Conservation (phyloP, 2,797 vertebrate species). For the Anas georgica region DNA sequence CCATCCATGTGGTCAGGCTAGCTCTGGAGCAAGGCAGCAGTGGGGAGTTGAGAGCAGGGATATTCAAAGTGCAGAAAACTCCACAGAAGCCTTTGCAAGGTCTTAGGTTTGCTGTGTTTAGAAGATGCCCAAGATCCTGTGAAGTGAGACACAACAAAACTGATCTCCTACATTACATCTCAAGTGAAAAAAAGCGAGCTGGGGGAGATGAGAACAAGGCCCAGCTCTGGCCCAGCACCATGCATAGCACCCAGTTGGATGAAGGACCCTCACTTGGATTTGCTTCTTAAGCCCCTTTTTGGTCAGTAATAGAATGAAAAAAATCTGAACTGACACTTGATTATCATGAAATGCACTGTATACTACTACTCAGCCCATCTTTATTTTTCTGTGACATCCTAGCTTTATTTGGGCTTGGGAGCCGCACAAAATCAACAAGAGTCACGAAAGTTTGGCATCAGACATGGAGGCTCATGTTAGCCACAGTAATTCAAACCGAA, state of each 20-base stretch:
- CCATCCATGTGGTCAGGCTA: neutral
- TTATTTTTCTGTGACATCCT: neutral
- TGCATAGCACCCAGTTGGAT: accelerated
- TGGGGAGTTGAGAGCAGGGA: neutral
- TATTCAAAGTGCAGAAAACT: neutral
- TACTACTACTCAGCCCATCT: neutral
- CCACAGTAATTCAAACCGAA: neutral
- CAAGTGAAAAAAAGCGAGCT: neutral
- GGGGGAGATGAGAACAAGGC: neutral
- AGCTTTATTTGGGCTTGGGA: neutral
- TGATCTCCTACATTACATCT: neutral
- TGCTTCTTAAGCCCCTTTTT: neutral
- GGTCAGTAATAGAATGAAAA: neutral
- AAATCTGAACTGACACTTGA: neutral
- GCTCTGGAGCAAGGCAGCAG: neutral
- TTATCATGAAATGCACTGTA: neutral
- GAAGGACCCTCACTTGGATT: neutral
- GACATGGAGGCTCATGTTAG: neutral
- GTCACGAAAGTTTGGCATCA: neutral
- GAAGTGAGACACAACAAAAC: neutral
- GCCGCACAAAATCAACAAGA: neutral
- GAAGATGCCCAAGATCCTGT: neutral
- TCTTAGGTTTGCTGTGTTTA: neutral
- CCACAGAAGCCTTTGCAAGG: neutral
- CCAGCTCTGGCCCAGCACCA: neutral